A percentile compares a stretch with the other conserved stretches of the same genome.
These are phyloP conservation scores for Tachuris rubrigastra DNA, from an alignment of 2,113 vertebrate species.

Conservation along the genomic window DNA sequence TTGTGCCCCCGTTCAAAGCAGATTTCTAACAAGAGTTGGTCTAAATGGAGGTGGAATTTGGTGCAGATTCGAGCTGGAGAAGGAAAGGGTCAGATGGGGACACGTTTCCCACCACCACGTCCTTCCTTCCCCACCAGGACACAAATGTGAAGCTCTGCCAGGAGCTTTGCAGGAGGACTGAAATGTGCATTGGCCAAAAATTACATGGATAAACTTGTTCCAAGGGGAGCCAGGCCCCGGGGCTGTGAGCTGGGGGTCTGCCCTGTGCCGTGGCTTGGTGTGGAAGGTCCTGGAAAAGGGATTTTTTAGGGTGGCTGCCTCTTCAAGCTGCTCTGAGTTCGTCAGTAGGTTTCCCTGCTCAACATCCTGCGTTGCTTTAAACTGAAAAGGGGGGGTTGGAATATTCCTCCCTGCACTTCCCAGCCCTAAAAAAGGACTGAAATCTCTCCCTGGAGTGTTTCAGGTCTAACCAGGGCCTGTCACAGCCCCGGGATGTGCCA, in stretches of 20 bases:
- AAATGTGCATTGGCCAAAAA: neutral
- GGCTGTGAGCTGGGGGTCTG: fast-evolving
- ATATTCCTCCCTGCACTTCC: neutral
- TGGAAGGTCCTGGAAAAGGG: neutral
- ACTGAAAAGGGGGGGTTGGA: fast-evolving
- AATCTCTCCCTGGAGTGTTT: neutral
- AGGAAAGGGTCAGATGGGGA: neutral
- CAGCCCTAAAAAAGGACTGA: neutral
- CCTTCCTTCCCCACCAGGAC: neutral
- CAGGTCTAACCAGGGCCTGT: neutral
- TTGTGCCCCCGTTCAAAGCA: fast-evolving
- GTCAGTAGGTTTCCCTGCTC: neutral
- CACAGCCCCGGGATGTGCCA: fast-evolving
- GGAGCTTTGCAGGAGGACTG: neutral
- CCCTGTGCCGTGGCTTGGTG: fast-evolving
- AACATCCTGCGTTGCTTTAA: neutral
- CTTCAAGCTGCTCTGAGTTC: fast-evolving
- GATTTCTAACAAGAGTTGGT: fast-evolving
- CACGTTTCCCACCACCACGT: fast-evolving
- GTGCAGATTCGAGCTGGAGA: neutral
- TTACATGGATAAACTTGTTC: neutral
- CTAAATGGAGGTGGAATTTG: neutral
- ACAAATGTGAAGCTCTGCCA: fast-evolving
- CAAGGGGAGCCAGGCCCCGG: neutral
- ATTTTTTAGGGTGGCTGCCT: neutral